Base-by-base conservation (phyloP, 64 coral and sea anemone genomes). In the Porites australiensis region DNA sequence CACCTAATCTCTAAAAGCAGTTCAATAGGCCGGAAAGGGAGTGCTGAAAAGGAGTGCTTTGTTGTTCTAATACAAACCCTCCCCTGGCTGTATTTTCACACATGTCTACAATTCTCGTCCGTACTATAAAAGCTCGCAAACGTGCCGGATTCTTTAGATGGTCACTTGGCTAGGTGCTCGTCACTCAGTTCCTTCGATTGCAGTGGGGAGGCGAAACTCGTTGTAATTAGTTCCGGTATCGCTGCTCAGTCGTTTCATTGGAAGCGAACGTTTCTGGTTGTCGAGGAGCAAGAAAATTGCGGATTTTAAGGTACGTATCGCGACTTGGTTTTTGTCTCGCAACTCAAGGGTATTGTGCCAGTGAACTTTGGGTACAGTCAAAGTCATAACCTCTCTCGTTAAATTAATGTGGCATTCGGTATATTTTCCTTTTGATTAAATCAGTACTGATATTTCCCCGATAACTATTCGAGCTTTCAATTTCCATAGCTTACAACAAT, bases 21-120 rank as follows among this genome's bases (percentile, higher is more conserved):
- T 84, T 84, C 45, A 84, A 52, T 9, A 51, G 61, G 18, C 81
- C 81, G 81, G 81, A 84, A 84, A 84, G 69, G 81, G 81, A 68
- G 81, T 68, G 27, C 27, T 37, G 81, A 22, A 13, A 48, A n/a
- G 53, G 48, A 52, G 20, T 47, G 45, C 63, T 69, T 84, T 84
- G 59, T 69, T 84, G 62, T 65, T 69, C 7, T 69, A 58, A 19
- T 45, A 11, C 13, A 69, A n/a, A 50, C 57, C 78, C 77, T 44
- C 58, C 58, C 43, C 13, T 12, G 59, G 3, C 19, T 45, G 43
- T 47, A 64, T 64, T 82, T 82, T 82, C 58, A 7, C 63, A 68
- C 81, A 50, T 84, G 61, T 48, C 61, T 47, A 20, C 63, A 64
- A n/a, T 84, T 84, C 44, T 21, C 62, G 8, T 19, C 18, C 67